Conservation (phyloP, 2,113 vertebrate species). For the Uria aalge region DNA sequence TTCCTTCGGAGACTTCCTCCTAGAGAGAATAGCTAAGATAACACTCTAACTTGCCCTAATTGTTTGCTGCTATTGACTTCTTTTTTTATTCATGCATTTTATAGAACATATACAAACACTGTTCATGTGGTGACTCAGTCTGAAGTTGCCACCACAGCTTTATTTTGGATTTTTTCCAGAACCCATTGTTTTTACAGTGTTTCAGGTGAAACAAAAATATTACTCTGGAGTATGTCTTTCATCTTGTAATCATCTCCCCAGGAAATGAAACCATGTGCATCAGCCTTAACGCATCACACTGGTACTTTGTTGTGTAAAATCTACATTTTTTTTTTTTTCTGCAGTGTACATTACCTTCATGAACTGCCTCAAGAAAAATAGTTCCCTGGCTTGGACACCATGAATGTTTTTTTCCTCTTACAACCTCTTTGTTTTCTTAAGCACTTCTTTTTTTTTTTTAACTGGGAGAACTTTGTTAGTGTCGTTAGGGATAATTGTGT, state of each 20-base stretch:
- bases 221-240: slow-evolving; percentile 77
- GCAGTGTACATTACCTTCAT: slow-evolving; percentile 37
- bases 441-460: neutral
- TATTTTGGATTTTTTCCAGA: slow-evolving; percentile 76
- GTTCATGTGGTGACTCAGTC: slow-evolving; percentile 68
- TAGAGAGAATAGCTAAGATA: neutral
- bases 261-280: slow-evolving; percentile 80
- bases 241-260: slow-evolving; percentile 78
- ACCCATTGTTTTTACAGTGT: slow-evolving; percentile 77
- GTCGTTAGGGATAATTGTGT: neutral
- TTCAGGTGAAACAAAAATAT: slow-evolving; percentile 82
- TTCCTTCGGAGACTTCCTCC: neutral
- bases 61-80: neutral
- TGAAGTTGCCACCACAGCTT: slow-evolving; percentile 72
- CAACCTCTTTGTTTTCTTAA: neutral
- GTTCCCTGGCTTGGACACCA: neutral
- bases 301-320: slow-evolving; percentile 73
- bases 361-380: slow-evolving; percentile 51
- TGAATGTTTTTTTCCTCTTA: neutral
- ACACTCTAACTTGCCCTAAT: neutral
- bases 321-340: slow-evolving; percentile 39
- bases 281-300: slow-evolving; percentile 68
- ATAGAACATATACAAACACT: slow-evolving; percentile 50
- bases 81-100: slow-evolving; percentile 34
- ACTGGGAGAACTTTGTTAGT: neutral